A percentile compares a stretch with the other conserved stretches of the same genome.
These are phyloP conservation scores for Craseonycteris thonglongyai DNA, from an alignment of 2,113 vertebrate genomes.

Conservation along the genomic window DNA sequence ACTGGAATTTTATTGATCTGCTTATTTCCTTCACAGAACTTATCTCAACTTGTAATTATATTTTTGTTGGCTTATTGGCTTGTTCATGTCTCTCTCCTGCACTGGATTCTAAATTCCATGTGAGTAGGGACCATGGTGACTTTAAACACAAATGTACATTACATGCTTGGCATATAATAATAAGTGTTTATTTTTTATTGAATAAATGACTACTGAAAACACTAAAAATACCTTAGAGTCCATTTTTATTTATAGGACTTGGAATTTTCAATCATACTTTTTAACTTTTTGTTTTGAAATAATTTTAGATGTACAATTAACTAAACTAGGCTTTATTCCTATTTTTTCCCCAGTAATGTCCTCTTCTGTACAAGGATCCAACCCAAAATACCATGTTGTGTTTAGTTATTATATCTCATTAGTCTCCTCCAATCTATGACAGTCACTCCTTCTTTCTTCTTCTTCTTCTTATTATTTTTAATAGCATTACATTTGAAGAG, in stretches of 20 bases:
- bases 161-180: neutral
- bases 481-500: neutral
- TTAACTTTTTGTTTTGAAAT: neutral
- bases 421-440: neutral
- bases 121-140: neutral
- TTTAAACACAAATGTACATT: neutral
- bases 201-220: neutral
- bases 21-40: constrained; percentile 8
- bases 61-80: neutral
- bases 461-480: too few species aligned
- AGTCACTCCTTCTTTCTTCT: neutral
- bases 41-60: neutral
- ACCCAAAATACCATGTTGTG: neutral
- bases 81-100: neutral
- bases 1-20: neutral
- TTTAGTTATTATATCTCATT: neutral
- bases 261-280: neutral
- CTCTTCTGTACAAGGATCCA: neutral
- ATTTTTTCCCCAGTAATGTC: neutral
- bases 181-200: neutral
- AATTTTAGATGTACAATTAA: neutral
- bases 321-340: neutral
- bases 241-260: neutral
- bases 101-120: neutral
- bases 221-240: neutral